A percentile compares a stretch with the other conserved stretches of the same genome.
phyloP scores from a whole-genome alignment of 2,113 vertebrate genomes.

The Chascanopsetta lugubris region DNA sequence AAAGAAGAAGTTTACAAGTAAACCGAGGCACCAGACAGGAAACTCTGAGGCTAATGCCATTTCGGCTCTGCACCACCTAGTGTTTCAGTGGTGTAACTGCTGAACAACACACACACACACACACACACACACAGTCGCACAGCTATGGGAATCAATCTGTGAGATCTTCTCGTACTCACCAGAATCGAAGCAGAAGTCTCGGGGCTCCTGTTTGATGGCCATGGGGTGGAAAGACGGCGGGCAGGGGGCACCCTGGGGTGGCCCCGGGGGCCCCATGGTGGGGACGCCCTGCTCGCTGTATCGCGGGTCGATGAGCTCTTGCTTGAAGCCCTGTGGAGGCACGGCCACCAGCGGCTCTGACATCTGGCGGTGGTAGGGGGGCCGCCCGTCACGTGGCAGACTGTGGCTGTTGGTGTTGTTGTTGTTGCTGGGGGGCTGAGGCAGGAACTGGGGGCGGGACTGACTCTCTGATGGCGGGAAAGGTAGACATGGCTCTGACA shows the following conservation, averaged over 20 bases:
- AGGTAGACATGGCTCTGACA: slow-evolving; percentile 89
- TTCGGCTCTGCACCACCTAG: too few species aligned
- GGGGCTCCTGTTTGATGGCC: slow-evolving; percentile 96
- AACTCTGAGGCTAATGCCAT: too few species aligned
- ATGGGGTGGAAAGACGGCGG: slow-evolving; percentile 86
- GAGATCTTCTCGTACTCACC: slow-evolving; percentile 82
- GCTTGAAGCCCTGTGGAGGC: slow-evolving; percentile 92
- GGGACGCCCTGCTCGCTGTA: slow-evolving; percentile 88
- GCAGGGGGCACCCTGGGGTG: slow-evolving; percentile 27
- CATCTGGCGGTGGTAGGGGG: slow-evolving; percentile 92
- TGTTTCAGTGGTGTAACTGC: too few species aligned
- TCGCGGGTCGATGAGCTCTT: slow-evolving; percentile 90
- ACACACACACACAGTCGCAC: too few species aligned
- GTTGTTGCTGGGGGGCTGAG: slow-evolving; percentile 73
- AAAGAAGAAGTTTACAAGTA: too few species aligned
- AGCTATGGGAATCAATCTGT: too few species aligned
- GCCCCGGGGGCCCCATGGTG: slow-evolving; percentile 73
- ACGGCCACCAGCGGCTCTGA: slow-evolving; percentile 89
- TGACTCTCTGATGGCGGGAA: slow-evolving; percentile 76
- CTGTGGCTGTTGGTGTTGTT: slow-evolving; percentile 48
- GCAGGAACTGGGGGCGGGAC: slow-evolving; percentile 82
- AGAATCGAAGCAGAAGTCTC: slow-evolving; percentile 96
- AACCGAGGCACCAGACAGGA: too few species aligned
- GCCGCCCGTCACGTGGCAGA: slow-evolving; percentile 84
- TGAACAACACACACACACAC: too few species aligned